A percentile compares a stretch with the other conserved stretches of the same genome.
phyloP scores from a whole-genome alignment of 2,113 vertebrate species.

The Passer domesticus region DNA sequence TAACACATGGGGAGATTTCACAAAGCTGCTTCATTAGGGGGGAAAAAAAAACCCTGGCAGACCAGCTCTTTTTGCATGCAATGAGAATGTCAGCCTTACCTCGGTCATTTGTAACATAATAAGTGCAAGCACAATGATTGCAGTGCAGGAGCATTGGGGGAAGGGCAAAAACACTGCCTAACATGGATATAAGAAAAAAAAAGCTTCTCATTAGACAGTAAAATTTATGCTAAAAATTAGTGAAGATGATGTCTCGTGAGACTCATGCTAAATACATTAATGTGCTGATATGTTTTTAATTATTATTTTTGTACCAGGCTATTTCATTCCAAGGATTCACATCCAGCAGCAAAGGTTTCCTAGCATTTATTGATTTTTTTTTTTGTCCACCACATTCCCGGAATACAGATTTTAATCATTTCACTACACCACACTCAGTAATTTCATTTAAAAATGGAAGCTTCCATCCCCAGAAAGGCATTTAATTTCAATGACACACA shows the following conservation, averaged over 20 bases:
- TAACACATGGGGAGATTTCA: constrained; percentile 85
- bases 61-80: constrained; percentile 89
- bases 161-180: constrained; percentile 86
- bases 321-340: constrained; percentile 78
- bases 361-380: constrained; percentile 89
- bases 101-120: constrained; percentile 99
- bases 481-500: constrained; percentile 96
- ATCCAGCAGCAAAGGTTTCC: constrained; percentile 82
- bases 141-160: constrained; percentile 85
- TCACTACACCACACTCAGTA: constrained; percentile 84
- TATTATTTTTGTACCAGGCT: constrained; percentile 89
- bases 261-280: constrained; percentile 88
- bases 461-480: constrained; percentile 91
- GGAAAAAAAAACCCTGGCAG: constrained; percentile 75
- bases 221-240: constrained; percentile 91
- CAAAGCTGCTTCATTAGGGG: constrained; percentile 87
- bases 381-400: constrained; percentile 80
- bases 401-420: constrained; percentile 99
- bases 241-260: constrained; percentile 84
- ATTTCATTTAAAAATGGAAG: constrained; percentile 96
- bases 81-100: constrained; percentile 92
- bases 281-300: constrained; percentile 87
- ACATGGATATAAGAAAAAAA: constrained; percentile 82
- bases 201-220: constrained; percentile 88
- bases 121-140: constrained; percentile 93